Conservation (phyloP, 2,888 invertebrate species). For the Tiphia femorata region DNA sequence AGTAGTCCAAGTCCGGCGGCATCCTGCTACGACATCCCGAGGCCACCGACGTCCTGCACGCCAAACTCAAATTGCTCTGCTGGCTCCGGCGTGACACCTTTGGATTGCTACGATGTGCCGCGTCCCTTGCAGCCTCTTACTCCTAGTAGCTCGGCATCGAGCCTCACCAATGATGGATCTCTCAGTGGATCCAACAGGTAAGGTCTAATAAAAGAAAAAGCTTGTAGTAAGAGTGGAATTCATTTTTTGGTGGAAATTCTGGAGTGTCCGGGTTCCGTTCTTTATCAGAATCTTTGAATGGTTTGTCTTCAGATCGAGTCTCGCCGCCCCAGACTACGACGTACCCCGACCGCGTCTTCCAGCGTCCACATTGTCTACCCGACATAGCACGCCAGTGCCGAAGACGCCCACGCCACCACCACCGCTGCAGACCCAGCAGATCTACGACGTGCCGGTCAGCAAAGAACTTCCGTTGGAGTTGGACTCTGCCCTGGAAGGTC, state of each 20-base stretch:
- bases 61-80: constrained; percentile 62
- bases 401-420: constrained; percentile 58
- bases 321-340: constrained; percentile 79
- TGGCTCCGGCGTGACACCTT: constrained; percentile 59
- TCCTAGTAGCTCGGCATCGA: constrained; percentile 78
- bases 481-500: constrained; percentile 81
- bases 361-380: constrained; percentile 52
- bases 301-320: constrained; percentile 65
- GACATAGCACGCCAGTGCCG: constrained; percentile 55
- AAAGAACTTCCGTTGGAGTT: constrained; percentile 82
- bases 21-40: constrained; percentile 67
- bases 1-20: constrained; percentile 72
- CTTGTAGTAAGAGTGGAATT: too few relatives aligned
- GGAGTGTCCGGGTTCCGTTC: too few relatives aligned
- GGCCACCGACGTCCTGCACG: constrained; percentile 63
- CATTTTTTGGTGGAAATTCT: too few relatives aligned
- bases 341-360: constrained; percentile 73
- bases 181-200: constrained; percentile 72
- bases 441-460: constrained; percentile 75
- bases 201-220: too few relatives aligned
- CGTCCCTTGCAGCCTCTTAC: constrained; percentile 75
- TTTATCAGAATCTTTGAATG: too few relatives aligned
- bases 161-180: constrained; percentile 75
- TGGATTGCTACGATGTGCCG: constrained; percentile 77
- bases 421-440: constrained; percentile 61